Evolutionary conservation across 2,797 vertebrate genomes (phyloP), one percentile per base, ranked within the genome.

Genomic region (Danio aesculapii): DNA sequence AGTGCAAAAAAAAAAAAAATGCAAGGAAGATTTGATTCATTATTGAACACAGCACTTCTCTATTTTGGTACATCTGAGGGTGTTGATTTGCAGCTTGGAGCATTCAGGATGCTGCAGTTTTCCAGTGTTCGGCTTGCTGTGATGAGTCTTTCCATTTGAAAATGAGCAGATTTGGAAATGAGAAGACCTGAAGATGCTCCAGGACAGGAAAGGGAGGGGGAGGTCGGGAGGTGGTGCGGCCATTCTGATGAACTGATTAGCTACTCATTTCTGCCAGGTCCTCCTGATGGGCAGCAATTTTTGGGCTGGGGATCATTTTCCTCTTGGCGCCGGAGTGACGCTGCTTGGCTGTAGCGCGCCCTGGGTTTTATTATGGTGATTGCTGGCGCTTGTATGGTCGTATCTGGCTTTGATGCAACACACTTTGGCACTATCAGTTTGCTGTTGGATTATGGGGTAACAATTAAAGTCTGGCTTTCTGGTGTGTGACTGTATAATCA

Each of bases 21-120:
- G 78, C 85, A 78, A 81, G 46, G 84, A 69, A 84, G 67, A 69
- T 81, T 75, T 84, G 81, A 89, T 86, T 84, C 85, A 88, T 83
- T 84, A 87, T 77, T 86, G 79, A 89, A 84, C 84, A 79, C 61
- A 76, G 77, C 47, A 55, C 75, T 52, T 59, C 30, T 85, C 44
- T 87, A 41, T 82, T 90, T 87, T 86, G 21, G 63, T 78, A 85
- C 50, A 64, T 77, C 74, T 84, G 84, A 50, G 78, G 67, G 53
- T 74, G 85, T 55, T 53, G 10, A 61, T 64, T n/a, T 30, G 52
- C 41, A 50, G 12, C 14, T 30, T 19, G 12, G 44, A 57, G 14
- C 55, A 13, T 52, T 75, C 1, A 47, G 46, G 53, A 12, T 59
- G 46, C 53, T 57, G 17, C 62, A 46, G 59, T 17, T 13, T 43